Conservation (phyloP, 2,888 invertebrate genomes). For the Colletes collaris region DNA sequence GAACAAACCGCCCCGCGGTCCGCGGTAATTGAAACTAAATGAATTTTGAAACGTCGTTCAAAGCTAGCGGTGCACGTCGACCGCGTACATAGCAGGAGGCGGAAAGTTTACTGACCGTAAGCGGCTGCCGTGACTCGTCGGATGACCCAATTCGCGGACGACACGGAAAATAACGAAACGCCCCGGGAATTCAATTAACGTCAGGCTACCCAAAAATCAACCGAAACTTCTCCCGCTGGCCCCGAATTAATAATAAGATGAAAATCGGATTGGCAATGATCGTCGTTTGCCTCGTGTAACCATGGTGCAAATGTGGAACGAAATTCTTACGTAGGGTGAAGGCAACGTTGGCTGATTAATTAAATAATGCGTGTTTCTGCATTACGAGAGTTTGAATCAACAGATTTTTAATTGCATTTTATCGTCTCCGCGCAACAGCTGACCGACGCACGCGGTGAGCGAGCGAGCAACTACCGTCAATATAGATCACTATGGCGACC, state of each 20-base stretch:
- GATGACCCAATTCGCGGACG: slow-evolving; percentile 58
- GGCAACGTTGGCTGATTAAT: too few species aligned
- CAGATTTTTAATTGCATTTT: too few species aligned
- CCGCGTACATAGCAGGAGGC: slow-evolving; percentile 11
- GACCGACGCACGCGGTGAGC: too few species aligned
- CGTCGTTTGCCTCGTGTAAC: slow-evolving; percentile 8
- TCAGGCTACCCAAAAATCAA: slow-evolving; percentile 37
- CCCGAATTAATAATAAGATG: slow-evolving; percentile 56
- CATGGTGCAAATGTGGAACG: too few species aligned
- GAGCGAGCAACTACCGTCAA: too few species aligned
- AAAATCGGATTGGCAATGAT: slow-evolving; percentile 16
- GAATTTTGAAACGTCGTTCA: slow-evolving; percentile 60
- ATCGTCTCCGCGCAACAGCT: too few species aligned
- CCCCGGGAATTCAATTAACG: slow-evolving; percentile 64
- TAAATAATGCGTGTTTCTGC: too few species aligned
- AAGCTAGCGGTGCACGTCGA: slow-evolving; percentile 43
- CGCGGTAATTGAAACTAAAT: slow-evolving; percentile 61
- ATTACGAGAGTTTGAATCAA: too few species aligned
- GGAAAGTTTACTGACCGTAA: slow-evolving; percentile 65
- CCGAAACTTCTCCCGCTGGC: slow-evolving; percentile 37
- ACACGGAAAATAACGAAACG: slow-evolving; percentile 65
- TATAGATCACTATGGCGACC: too few species aligned
- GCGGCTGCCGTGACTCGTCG: slow-evolving; percentile 45
- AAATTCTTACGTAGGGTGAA: too few species aligned
- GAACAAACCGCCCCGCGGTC: slow-evolving; percentile 52